These are phyloP conservation scores for Gastrophysa polygoni DNA, from an alignment of 2,888 invertebrate species.

Conservation along the genomic window DNA sequence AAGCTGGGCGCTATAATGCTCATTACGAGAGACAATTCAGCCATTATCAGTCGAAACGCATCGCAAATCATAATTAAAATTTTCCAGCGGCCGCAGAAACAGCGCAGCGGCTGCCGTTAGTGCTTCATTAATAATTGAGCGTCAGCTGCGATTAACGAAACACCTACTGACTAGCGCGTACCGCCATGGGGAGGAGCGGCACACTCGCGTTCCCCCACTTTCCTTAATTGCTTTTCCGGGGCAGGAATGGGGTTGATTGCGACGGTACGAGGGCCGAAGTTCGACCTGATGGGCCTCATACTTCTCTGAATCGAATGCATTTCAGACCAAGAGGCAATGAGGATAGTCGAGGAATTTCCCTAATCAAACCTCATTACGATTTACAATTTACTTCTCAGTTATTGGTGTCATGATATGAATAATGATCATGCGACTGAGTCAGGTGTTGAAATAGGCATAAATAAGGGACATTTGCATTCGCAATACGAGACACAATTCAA, in stretches of 20 bases:
- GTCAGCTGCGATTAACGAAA: slow-evolving; percentile 55
- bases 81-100: slow-evolving; percentile 52
- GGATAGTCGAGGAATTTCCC: too few relatives aligned
- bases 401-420: too few relatives aligned
- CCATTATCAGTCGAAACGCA: slow-evolving; percentile 48
- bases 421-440: too few relatives aligned
- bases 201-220: too few relatives aligned
- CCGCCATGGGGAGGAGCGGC: slow-evolving; percentile 38
- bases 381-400: too few relatives aligned
- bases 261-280: slow-evolving; percentile 4
- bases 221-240: slow-evolving; percentile 50
- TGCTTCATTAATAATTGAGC: slow-evolving; percentile 57
- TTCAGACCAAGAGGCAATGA: background rate
- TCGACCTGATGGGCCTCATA: background rate
- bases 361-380: too few relatives aligned
- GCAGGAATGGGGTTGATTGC: slow-evolving; percentile 14
- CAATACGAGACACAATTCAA: too few relatives aligned
- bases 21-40: slow-evolving; percentile 53
- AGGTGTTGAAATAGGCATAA: too few relatives aligned
- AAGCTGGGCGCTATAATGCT: slow-evolving; percentile 52
- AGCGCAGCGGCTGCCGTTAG: slow-evolving; percentile 49
- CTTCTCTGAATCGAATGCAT: slow-evolving; percentile 3
- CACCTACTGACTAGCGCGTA: slow-evolving; percentile 43
- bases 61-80: slow-evolving; percentile 57
- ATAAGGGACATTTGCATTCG: too few relatives aligned